Base-by-base conservation (phyloP, 2,888 invertebrate species). In the Xanthia togata region DNA sequence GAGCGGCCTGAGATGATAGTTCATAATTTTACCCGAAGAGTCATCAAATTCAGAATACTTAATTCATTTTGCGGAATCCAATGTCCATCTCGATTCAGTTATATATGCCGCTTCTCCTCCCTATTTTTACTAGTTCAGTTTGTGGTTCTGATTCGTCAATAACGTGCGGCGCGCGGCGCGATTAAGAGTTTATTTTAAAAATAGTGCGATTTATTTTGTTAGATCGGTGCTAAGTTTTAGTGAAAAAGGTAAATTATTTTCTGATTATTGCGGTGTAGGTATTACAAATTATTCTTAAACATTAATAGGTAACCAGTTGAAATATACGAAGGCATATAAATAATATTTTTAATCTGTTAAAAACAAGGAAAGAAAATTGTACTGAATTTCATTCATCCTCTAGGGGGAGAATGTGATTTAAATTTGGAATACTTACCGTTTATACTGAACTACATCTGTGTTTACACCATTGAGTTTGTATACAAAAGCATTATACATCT, bases 121-220 rank as follows among this genome's bases (percentile, higher is more conserved):
- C 47, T 72, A 57, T 31, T 60, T 31, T 17, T 3, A 50, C 41
- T 67, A 71, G 78, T 78, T 78, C 38, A 41, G 53, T 62, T 35
- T 59, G 47, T 50, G 72, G 23, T 35, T 78, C 50, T 63, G 78
- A 57, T 72, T 72, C 60, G 71, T 72, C n/a, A 12, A 12, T 26
- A 47, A 79, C 79, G 79, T 67, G 79, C 62, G 41, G 50, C 23
- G 47, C 67, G 23, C 26, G 59, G 55, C 72, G 67, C 47, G 31
- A 50, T 26, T 78, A 70, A 64, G 26, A 78, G 57, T 64, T 35
- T 57, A 14, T 53, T 70, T 53, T 31, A 26, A 9, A 64, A 11
- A 41, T 9, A 47, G 41, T 70, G 64, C 17, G 2, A 23, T 38
- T 2, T 50, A 9, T 50, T 17, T 47, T 41, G 70, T 9, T 44